Conservation (phyloP, 1,140 invertebrate genomes). For the Pollicipes pollicipes region DNA sequence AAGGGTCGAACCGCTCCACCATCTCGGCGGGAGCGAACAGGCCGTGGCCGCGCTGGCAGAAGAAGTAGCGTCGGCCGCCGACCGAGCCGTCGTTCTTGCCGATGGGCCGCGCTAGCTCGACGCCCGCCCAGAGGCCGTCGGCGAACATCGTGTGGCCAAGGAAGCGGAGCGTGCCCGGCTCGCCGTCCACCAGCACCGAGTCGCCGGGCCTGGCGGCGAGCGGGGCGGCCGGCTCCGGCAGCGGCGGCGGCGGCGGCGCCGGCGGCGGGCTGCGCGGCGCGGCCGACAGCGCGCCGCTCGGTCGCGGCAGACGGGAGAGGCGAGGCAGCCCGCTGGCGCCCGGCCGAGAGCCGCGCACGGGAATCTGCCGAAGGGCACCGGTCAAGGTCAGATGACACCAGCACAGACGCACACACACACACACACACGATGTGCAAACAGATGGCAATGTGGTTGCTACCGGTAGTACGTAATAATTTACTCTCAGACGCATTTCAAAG, state of each 20-base stretch:
- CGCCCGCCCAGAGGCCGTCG: constrained; percentile 35
- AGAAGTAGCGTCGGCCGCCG: constrained; percentile 31
- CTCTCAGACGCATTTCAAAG: not conserved
- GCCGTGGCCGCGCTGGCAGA: constrained; percentile 26
- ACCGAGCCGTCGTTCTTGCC: constrained; percentile 41
- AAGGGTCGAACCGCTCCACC: constrained; percentile 29
- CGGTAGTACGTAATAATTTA: not conserved
- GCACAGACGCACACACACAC: too few relatives aligned
- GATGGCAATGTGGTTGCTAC: not conserved
- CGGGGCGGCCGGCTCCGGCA: not conserved
- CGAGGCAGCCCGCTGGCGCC: not conserved
- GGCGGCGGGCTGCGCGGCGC: too few relatives aligned
- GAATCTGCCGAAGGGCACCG: not conserved
- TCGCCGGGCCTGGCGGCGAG: constrained; percentile 18
- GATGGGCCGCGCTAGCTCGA: constrained; percentile 33
- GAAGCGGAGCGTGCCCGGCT: constrained; percentile 35
- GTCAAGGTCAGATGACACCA: too few relatives aligned
- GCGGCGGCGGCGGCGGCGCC: too few relatives aligned
- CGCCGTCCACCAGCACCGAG: constrained; percentile 33
- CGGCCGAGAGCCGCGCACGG: not conserved
- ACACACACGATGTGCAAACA: not conserved
- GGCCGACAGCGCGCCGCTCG: not conserved
- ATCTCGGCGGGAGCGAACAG: constrained; percentile 61
- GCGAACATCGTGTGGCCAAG: constrained; percentile 39
- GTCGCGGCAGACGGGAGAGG: not conserved